Evolutionary conservation across 1,140 invertebrate species (phyloP), one percentile per base, ranked within the genome.

Genomic region (Metopolophium dirhodum): DNA sequence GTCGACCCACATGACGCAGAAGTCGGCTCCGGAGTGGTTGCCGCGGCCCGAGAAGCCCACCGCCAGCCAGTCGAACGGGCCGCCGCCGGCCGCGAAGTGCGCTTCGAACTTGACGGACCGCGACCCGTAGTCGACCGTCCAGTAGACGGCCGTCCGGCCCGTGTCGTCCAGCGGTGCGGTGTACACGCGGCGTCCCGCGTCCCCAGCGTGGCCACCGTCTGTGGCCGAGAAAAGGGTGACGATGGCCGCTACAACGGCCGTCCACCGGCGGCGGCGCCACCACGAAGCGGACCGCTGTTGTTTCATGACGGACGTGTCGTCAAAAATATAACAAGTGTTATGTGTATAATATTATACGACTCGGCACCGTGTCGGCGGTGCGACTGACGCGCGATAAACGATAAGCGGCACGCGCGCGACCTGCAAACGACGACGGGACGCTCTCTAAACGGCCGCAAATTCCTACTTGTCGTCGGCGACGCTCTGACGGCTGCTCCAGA

Each of bases 11-110:
- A 98, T 96, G 23, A 99, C 95, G 94, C 98, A 99, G 94, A 98
- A 97, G 96, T 99, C 99, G 4, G 98, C 97, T 82, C 97, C 96
- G 51, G 96, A 96, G 0, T 96, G 93, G 77, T 97, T 96, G 9
- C 99, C 99, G 94, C 98, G 97, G 95, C 99, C 97, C 0, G 99
- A 99, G 95, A 99, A 99, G 57, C 99, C 99, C 90, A 99, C 94
- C 7, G 98, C 97, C 94, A 99, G 97, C 98, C 98, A 98, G 41
- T 95, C 95, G 93, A 94, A 94, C 22, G 91, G 91, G 20, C 91
- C 93, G 49, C 94, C 51, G 22, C 37, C 93, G 45, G 93, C 41
- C 4, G 92, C 30, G 35, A 93, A 57, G 45, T 94, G 94, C 26
- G 54, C 61, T 68, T 94, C 94, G 47, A 94, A 94, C 91, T 90